Evolutionary conservation across 2,113 vertebrate genomes (phyloP).

Genomic region (Dromaius novaehollandiae): DNA sequence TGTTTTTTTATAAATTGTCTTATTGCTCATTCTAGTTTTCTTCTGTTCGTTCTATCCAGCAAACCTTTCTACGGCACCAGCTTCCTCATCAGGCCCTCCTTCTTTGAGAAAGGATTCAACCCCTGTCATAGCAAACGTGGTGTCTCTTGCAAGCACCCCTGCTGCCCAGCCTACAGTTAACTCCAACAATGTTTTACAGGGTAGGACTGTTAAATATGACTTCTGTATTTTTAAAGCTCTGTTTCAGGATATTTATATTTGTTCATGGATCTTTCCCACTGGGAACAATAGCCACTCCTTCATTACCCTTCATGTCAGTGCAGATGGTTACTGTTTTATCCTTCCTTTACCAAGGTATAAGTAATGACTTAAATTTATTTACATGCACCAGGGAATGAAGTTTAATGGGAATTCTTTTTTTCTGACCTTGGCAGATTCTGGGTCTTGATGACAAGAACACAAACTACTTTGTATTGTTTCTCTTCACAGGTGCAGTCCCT

Average conservation of each 20-base stretch:
- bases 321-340: not conserved
- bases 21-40: constrained; percentile 33
- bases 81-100: constrained; percentile 76
- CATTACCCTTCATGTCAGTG: not conserved
- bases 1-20: not conserved
- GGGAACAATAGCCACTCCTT: not conserved
- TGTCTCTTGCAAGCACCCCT: constrained; percentile 88
- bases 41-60: constrained; percentile 64
- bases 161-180: constrained; percentile 80
- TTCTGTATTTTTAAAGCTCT: not conserved
- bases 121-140: constrained; percentile 94
- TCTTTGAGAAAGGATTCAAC: constrained; percentile 85
- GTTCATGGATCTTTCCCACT: not conserved
- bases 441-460: constrained; percentile 30
- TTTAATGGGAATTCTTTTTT: constrained; percentile 1
- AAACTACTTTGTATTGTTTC: not conserved
- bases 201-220: constrained; percentile 64
- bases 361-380: not conserved
- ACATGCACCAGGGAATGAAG: not conserved
- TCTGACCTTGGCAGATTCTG: not conserved
- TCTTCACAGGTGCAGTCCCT: constrained; percentile 86
- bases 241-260: not conserved
- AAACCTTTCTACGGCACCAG: constrained; percentile 77
- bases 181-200: constrained; percentile 84
- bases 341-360: not conserved